Conservation (phyloP, 1,140 invertebrate genomes). For the Caenorhabditis inopinata region DNA sequence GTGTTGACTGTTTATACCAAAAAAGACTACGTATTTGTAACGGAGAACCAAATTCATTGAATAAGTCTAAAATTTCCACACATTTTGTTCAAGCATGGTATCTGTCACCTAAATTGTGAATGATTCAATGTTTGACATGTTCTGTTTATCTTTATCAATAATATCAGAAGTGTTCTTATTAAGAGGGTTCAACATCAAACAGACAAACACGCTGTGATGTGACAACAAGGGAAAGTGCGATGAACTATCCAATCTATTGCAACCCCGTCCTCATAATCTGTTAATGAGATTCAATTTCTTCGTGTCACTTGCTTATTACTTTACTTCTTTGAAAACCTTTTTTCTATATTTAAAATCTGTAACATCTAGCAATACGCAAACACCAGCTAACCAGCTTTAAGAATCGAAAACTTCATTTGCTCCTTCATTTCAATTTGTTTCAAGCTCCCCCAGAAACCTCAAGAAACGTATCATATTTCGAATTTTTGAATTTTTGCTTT, state of each 20-base stretch:
- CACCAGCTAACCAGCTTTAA: no score
- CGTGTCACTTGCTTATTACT: not conserved
- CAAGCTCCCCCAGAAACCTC: no score
- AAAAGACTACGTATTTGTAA: no score
- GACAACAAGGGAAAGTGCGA: constrained; percentile 16
- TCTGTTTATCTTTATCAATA: constrained; percentile 18
- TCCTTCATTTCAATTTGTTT: no score
- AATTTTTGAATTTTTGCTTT: not conserved
- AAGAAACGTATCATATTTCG: not conserved
- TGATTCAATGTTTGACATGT: not conserved
- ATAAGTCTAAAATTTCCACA: no score
- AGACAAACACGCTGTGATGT: not conserved
- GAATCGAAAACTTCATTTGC: no score
- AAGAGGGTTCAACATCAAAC: not conserved
- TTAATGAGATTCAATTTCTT: constrained; percentile 26
- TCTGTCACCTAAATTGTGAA: constrained; percentile 1
- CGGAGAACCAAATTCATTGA: no score
- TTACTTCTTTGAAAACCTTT: not conserved
- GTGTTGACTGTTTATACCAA: no score
- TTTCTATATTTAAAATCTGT: no score
- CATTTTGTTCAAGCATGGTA: not conserved
- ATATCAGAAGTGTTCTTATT: constrained; percentile 16
- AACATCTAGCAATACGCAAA: no score
- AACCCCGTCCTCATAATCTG: not conserved
- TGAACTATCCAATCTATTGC: constrained; percentile 16